phyloP scores from a whole-genome alignment of 2,113 vertebrate genomes.

The Crocuta crocuta region DNA sequence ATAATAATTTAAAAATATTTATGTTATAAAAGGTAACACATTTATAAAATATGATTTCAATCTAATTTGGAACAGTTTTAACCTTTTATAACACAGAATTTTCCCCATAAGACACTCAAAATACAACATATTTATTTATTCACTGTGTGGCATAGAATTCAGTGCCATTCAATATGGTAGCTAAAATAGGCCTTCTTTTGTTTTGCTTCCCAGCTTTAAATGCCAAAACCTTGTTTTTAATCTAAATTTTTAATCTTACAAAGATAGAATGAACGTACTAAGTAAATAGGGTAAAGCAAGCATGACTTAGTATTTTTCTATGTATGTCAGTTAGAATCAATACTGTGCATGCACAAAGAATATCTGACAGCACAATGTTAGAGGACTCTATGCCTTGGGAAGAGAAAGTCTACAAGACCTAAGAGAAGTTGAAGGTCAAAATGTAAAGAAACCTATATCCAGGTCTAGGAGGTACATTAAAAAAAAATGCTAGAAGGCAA shows the following conservation, averaged over 20 bases:
- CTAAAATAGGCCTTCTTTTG: background rate
- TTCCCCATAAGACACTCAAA: background rate
- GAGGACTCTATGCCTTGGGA: background rate
- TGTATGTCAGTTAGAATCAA: constrained; percentile 35
- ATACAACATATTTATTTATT: background rate
- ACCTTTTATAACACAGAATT: background rate
- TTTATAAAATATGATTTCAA: background rate
- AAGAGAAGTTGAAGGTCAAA: constrained; percentile 58
- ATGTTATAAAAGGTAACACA: background rate
- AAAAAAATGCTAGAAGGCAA: constrained; percentile 65
- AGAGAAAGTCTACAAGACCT: constrained; percentile 27
- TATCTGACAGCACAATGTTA: background rate
- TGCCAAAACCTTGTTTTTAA: background rate
- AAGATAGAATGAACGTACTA: constrained; percentile 15
- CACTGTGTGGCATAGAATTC: background rate
- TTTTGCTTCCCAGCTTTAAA: constrained; percentile 13
- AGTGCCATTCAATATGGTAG: background rate
- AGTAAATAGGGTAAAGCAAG: background rate
- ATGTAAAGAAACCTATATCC: constrained; percentile 37
- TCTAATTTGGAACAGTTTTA: background rate
- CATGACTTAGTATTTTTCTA: constrained; percentile 22
- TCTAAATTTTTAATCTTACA: background rate
- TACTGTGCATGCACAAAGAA: background rate
- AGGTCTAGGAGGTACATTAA: constrained; percentile 34
- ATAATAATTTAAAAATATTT: background rate